These are phyloP conservation scores for Mesaphorura yosii DNA, from an alignment of 1,140 invertebrate species.

Conservation along the genomic window DNA sequence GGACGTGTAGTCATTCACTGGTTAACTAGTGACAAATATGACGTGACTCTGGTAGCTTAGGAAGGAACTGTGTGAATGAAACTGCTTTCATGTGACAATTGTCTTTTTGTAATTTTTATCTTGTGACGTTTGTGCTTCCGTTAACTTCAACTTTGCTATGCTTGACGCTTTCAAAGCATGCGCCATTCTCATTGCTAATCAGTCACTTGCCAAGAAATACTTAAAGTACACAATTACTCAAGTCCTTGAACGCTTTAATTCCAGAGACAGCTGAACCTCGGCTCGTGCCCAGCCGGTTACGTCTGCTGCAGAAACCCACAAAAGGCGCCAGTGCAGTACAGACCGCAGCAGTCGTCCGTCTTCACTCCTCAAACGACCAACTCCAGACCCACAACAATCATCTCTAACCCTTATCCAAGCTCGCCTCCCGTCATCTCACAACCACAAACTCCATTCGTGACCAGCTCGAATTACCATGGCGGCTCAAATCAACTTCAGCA, in stretches of 20 bases:
- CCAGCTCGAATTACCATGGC: neutral
- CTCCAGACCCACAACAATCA: too few relatives aligned
- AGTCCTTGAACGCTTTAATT: neutral
- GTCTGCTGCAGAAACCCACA: conserved; percentile 28
- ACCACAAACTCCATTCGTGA: too few relatives aligned
- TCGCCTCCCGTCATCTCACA: too few relatives aligned
- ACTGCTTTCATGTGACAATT: too few relatives aligned
- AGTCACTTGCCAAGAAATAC: neutral
- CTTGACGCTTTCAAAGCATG: neutral
- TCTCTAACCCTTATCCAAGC: too few relatives aligned
- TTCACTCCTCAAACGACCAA: too few relatives aligned
- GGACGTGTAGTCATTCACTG: too few relatives aligned
- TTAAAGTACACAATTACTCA: neutral
- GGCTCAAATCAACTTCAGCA: conserved; percentile 2
- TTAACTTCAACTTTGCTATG: neutral
- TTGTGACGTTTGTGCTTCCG: neutral
- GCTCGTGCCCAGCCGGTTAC: conserved; percentile 24
- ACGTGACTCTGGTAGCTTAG: too few relatives aligned
- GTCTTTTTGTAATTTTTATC: neutral
- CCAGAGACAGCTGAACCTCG: conserved; percentile 29
- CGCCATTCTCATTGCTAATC: neutral
- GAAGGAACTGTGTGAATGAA: too few relatives aligned
- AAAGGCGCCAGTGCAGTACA: neutral
- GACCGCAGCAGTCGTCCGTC: conserved; percentile 40
- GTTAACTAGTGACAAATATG: too few relatives aligned